A percentile compares a stretch with the other conserved stretches of the same genome.
Evolutionary conservation across 2,797 vertebrate genomes (phyloP).

Genomic region (Hirundo rustica): DNA sequence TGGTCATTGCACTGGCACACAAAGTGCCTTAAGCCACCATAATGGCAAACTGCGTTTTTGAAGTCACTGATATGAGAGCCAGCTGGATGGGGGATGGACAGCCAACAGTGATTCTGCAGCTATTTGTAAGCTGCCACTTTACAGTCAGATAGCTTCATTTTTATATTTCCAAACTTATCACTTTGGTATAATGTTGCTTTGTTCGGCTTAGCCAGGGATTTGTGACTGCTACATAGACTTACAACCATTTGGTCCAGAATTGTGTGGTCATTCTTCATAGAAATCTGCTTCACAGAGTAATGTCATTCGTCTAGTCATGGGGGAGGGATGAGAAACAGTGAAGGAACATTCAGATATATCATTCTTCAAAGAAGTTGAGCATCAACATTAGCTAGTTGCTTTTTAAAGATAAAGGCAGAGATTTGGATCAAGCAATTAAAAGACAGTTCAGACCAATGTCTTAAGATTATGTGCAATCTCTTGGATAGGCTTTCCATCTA

Average conservation of each 20-base stretch:
- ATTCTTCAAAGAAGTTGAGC: not conserved
- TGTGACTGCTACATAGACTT: constrained; percentile 41
- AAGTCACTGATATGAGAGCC: constrained; percentile 65
- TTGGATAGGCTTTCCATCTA: constrained; percentile 6
- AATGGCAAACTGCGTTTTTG: constrained; percentile 60
- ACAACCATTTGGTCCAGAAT: constrained; percentile 29
- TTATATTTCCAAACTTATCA: constrained; percentile 43
- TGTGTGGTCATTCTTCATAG: constrained; percentile 26
- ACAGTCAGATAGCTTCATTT: constrained; percentile 47
- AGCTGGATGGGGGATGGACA: constrained; percentile 59
- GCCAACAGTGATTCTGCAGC: constrained; percentile 39
- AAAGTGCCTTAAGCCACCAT: constrained; percentile 70
- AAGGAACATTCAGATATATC: constrained; percentile 9
- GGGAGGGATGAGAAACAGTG: constrained; percentile 42
- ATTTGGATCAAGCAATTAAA: constrained; percentile 19
- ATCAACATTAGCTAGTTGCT: constrained; percentile 23
- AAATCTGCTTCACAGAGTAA: constrained; percentile 31
- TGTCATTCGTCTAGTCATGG: constrained; percentile 36
- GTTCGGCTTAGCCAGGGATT: constrained; percentile 31
- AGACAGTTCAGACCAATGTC: not conserved
- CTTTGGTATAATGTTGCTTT: constrained; percentile 60
- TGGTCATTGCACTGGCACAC: constrained; percentile 64
- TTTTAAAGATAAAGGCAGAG: constrained; percentile 21
- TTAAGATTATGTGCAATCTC: not conserved
- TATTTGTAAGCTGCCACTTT: constrained; percentile 48